Percentiles rank a stretch among this genome's conserved stretches.
Conservation (phyloP, 2,888 invertebrate genomes). For the Amblyteles armatorius region DNA sequence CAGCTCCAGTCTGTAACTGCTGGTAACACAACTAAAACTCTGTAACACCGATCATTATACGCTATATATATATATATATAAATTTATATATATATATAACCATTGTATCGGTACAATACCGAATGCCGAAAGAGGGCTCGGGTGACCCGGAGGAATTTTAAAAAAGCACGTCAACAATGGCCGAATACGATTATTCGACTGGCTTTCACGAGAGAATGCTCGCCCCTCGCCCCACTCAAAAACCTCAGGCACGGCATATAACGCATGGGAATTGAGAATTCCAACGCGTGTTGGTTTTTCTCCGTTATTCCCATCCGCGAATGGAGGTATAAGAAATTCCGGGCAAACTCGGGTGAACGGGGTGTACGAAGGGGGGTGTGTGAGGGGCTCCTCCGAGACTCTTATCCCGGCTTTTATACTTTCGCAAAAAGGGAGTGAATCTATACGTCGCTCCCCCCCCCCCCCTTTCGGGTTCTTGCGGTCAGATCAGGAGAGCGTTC, state of each 20-base stretch:
- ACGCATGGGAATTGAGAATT: not conserved
- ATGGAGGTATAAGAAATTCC: not conserved
- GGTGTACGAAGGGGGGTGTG: too few species aligned
- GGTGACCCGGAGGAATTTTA: too few species aligned
- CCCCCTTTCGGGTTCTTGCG: not conserved
- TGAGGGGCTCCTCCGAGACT: not conserved
- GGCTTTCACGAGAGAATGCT: not conserved
- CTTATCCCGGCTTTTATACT: constrained; percentile 8
- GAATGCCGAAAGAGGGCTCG: too few species aligned
- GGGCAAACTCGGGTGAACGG: not conserved
- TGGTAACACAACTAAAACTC: too few species aligned
- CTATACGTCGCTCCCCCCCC: not conserved
- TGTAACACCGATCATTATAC: too few species aligned
- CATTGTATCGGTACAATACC: too few species aligned
- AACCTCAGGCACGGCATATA: not conserved
- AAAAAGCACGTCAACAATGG: not conserved
- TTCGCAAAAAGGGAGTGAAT: not conserved
- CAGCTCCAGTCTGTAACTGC: too few species aligned
- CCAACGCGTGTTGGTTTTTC: constrained; percentile 1
- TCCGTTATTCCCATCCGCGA: not conserved
- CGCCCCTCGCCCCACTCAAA: not conserved
- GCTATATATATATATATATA: too few species aligned
- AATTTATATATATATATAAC: too few species aligned
- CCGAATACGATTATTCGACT: not conserved
- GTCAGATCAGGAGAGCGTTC: not conserved